A percentile compares a stretch with the other conserved stretches of the same genome.
phyloP scores from a whole-genome alignment of 37 sponge, comb jelly and placozoan genomes.

The Oopsacas minuta region DNA sequence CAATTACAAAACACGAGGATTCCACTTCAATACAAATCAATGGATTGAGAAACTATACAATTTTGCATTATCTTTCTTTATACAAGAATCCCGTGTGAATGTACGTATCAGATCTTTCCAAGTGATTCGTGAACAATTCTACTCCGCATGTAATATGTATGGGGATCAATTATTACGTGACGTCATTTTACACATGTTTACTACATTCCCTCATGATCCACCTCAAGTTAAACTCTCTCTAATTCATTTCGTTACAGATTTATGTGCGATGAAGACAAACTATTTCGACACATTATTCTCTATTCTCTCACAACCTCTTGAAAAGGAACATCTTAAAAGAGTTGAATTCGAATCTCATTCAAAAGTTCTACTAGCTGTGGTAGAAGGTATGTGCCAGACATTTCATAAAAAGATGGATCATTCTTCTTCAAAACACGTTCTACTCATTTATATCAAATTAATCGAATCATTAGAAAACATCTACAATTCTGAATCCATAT shows the following conservation, averaged over 20 bases:
- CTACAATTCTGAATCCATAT: not conserved
- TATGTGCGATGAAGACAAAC: not conserved
- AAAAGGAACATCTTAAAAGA: not conserved
- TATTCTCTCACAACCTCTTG: not conserved
- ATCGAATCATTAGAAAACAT: not conserved
- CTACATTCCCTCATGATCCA: not conserved
- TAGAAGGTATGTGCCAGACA: not conserved
- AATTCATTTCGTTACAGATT: not conserved
- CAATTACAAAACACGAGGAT: slow-evolving; percentile 1
- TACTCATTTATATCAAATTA: not conserved
- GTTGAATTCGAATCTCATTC: not conserved
- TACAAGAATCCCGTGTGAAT: not conserved
- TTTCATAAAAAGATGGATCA: not conserved
- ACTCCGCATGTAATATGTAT: not conserved
- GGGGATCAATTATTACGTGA: not conserved
- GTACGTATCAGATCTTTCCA: not conserved
- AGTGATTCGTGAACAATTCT: slow-evolving; percentile 3
- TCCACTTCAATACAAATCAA: not conserved
- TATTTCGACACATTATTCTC: not conserved
- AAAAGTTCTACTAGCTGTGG: not conserved
- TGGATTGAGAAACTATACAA: slow-evolving; percentile 16
- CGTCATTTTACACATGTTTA: not conserved
- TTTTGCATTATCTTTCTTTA: not conserved
- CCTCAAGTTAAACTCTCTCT: not conserved
- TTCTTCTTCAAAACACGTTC: not conserved